Evolutionary conservation across 2,113 vertebrate species (phyloP).

Genomic region (Pholis gunnellus): DNA sequence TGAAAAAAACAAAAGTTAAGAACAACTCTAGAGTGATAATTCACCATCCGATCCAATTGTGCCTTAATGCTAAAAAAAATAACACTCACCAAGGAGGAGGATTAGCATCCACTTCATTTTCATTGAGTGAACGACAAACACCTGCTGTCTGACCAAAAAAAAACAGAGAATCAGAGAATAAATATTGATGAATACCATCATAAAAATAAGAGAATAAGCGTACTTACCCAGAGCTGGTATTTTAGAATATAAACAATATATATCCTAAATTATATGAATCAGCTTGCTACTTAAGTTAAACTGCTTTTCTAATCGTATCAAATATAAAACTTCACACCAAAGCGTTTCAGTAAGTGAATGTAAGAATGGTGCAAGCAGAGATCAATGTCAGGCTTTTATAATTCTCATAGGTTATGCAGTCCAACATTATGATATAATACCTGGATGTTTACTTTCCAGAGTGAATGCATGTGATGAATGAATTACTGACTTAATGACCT

Average conservation of each 20-base stretch:
- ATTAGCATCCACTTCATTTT: constrained; percentile 65
- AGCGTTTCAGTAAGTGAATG: neutral
- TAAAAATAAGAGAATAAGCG: neutral
- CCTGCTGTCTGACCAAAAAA: constrained; percentile 13
- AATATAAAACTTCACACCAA: neutral
- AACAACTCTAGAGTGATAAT: neutral
- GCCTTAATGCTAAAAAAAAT: neutral
- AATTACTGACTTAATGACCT: constrained; percentile 22
- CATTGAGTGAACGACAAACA: neutral
- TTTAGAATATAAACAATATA: neutral
- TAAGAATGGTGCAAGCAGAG: neutral
- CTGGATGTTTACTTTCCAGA: constrained; percentile 68
- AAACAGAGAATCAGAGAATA: neutral
- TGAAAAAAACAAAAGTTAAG: neutral
- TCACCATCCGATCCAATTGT: neutral
- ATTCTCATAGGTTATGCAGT: constrained; percentile 5
- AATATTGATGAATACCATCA: neutral
- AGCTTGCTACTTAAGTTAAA: neutral
- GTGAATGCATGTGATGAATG: constrained; percentile 64
- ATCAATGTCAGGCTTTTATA: constrained; percentile 59
- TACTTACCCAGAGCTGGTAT: constrained; percentile 19
- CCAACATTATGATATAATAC: constrained; percentile 63
- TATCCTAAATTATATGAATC: neutral
- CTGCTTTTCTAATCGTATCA: neutral
- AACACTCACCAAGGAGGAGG: constrained; percentile 66